A percentile compares a stretch with the other conserved stretches of the same genome.
phyloP scores from a whole-genome alignment of 2,113 vertebrate species.

The Okapia johnstoni region DNA sequence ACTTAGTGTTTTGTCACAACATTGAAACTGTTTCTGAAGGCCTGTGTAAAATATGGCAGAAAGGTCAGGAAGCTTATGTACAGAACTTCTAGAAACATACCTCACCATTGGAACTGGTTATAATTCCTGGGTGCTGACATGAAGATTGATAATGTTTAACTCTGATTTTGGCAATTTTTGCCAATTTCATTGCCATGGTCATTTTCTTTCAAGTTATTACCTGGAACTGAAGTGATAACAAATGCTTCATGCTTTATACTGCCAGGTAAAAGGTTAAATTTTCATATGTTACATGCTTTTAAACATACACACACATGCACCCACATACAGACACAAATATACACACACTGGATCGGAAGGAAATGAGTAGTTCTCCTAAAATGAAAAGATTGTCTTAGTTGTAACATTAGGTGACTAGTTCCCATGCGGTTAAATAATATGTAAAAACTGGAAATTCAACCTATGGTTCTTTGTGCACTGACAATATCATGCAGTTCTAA shows the following conservation, averaged over 20 bases:
- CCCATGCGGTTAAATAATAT: conserved; percentile 23
- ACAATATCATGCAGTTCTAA: conserved; percentile 65
- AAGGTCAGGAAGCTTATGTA: conserved; percentile 20
- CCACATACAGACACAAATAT: background rate
- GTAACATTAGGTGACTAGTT: conserved; percentile 5
- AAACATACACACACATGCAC: background rate
- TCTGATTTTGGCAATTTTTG: conserved; percentile 74
- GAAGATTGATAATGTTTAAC: conserved; percentile 76
- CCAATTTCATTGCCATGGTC: conserved; percentile 54
- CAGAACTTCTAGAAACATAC: conserved; percentile 62
- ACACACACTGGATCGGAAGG: background rate
- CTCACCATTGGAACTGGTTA: conserved; percentile 64
- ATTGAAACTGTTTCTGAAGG: conserved; percentile 38
- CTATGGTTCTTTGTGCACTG: conserved; percentile 52
- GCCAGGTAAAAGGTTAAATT: conserved; percentile 64
- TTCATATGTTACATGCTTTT: conserved; percentile 42
- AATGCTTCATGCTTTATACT: conserved; percentile 74
- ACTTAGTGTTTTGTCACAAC: conserved; percentile 51
- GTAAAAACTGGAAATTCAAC: conserved; percentile 43
- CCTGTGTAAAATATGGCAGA: conserved; percentile 18
- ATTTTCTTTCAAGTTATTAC: conserved; percentile 66
- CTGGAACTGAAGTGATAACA: conserved; percentile 65
- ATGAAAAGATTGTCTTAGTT: conserved; percentile 35
- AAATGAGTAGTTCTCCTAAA: conserved; percentile 23
- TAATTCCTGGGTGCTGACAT: conserved; percentile 75